phyloP scores from a whole-genome alignment of 2,888 invertebrate species.

The Isotomurus palustris region DNA sequence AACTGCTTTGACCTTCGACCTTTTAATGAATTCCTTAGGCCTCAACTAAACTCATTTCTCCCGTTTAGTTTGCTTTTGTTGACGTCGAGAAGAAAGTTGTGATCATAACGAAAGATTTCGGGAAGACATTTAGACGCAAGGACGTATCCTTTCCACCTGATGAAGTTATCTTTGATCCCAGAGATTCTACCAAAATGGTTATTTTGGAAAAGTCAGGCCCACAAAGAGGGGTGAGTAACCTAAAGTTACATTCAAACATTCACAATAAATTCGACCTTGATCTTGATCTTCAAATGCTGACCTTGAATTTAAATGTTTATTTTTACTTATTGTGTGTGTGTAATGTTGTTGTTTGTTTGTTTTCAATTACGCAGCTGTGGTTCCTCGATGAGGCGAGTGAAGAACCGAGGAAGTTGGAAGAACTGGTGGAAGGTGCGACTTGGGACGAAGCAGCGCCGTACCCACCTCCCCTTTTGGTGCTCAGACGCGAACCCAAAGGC shows the following conservation, averaged over 20 bases:
- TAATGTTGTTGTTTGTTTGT: conserved; percentile 44
- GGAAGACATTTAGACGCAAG: conserved; percentile 60
- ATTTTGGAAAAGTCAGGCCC: conserved; percentile 69
- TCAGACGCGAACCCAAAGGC: conserved; percentile 46
- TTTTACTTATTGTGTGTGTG: not conserved
- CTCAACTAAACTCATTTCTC: conserved; percentile 47
- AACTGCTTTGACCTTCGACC: not conserved
- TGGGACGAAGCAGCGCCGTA: conserved; percentile 66
- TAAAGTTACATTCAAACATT: not conserved
- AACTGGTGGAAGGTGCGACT: conserved; percentile 67
- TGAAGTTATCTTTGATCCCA: conserved; percentile 70
- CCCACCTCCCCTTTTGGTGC: conserved; percentile 49
- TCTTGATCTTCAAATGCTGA: not conserved
- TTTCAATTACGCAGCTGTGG: conserved; percentile 74
- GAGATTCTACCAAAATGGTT: conserved; percentile 64
- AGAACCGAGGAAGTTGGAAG: too few relatives aligned
- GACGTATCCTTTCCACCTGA: conserved; percentile 70
- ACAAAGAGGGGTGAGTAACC: conserved; percentile 57
- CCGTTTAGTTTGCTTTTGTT: conserved; percentile 79
- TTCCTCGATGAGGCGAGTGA: conserved; percentile 67
- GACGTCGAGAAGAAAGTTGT: conserved; percentile 71
- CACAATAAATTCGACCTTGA: not conserved
- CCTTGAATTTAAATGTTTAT: conserved; percentile 2
- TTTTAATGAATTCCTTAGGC: not conserved
- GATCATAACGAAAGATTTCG: conserved; percentile 71